phyloP scores from a whole-genome alignment of 2,113 vertebrate genomes.

The Notothenia coriiceps region DNA sequence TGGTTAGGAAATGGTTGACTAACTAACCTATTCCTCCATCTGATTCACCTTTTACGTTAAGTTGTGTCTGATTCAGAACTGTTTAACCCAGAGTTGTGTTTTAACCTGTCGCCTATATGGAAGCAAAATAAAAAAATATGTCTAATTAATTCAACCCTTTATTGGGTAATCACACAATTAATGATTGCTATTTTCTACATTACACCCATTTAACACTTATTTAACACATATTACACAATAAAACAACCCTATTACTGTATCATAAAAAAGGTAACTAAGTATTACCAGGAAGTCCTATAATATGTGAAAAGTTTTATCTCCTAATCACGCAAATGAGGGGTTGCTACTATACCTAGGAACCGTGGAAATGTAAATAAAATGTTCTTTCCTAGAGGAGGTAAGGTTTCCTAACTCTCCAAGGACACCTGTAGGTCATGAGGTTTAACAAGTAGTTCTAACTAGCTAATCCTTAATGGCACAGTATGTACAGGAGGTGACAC shows the following conservation, averaged over 20 bases:
- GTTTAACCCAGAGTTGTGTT: neutral
- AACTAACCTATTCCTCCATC: constrained; percentile 33
- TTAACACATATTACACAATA: no score
- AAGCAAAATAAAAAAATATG: neutral
- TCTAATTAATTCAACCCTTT: no score
- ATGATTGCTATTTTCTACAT: no score
- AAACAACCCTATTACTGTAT: no score
- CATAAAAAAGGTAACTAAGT: no score
- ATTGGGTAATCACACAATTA: no score
- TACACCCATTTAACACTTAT: no score
- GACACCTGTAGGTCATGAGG: constrained; percentile 26
- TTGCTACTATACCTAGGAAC: neutral
- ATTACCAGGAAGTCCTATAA: neutral
- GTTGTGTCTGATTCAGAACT: neutral
- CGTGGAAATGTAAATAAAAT: neutral
- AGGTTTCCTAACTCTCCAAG: constrained; percentile 16
- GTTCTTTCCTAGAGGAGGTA: neutral
- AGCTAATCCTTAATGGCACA: constrained; percentile 25
- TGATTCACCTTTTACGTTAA: constrained; percentile 1
- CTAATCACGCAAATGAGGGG: neutral
- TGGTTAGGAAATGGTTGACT: constrained; percentile 86
- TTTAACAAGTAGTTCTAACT: constrained; percentile 21
- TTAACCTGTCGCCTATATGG: neutral
- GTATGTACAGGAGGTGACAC: neutral
- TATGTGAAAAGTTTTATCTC: neutral